Evolutionary conservation across 2,797 vertebrate species (phyloP).

Genomic region (Muraenolepis orangiensis): DNA sequence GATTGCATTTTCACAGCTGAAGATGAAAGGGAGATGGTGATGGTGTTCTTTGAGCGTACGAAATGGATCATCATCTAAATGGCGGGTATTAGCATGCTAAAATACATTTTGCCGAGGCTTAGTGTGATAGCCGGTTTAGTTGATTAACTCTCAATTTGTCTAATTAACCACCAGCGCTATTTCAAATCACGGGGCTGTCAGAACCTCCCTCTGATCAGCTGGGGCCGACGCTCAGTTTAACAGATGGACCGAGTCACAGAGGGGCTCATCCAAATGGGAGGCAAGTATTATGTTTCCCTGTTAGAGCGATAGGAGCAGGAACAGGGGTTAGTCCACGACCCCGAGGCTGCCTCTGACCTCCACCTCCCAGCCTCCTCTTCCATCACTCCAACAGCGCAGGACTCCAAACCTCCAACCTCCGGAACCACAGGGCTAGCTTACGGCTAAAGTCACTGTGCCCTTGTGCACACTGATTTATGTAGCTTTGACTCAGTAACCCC

Average conservation of each 20-base stretch:
- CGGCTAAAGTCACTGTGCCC: slow-evolving; percentile 52
- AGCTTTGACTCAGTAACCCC: slow-evolving; percentile 31
- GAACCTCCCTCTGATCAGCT: slow-evolving; percentile 55
- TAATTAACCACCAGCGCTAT: slow-evolving; percentile 63
- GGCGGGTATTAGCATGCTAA: slow-evolving; percentile 66
- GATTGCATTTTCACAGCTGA: slow-evolving; percentile 52
- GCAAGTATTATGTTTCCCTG: no score
- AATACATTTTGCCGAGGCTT: slow-evolving; percentile 71
- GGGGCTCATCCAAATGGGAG: slow-evolving; percentile 26
- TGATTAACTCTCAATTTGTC: slow-evolving; percentile 74
- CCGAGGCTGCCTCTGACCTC: no score
- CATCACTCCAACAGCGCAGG: no score
- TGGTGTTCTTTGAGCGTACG: slow-evolving; percentile 49
- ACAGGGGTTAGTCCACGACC: no score
- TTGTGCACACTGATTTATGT: slow-evolving; percentile 60
- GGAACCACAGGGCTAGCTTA: slow-evolving; percentile 31
- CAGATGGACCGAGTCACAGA: slow-evolving; percentile 50
- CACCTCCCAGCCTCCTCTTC: no score
- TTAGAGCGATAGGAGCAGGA: no score
- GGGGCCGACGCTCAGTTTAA: slow-evolving; percentile 28
- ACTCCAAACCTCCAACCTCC: no score
- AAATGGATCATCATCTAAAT: slow-evolving; percentile 64
- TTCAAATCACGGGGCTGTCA: slow-evolving; percentile 55
- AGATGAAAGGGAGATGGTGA: slow-evolving; percentile 61
- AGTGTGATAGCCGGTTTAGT: slow-evolving; percentile 65